phyloP scores from a whole-genome alignment of 2,888 invertebrate genomes.

The Drosophila prolongata region DNA sequence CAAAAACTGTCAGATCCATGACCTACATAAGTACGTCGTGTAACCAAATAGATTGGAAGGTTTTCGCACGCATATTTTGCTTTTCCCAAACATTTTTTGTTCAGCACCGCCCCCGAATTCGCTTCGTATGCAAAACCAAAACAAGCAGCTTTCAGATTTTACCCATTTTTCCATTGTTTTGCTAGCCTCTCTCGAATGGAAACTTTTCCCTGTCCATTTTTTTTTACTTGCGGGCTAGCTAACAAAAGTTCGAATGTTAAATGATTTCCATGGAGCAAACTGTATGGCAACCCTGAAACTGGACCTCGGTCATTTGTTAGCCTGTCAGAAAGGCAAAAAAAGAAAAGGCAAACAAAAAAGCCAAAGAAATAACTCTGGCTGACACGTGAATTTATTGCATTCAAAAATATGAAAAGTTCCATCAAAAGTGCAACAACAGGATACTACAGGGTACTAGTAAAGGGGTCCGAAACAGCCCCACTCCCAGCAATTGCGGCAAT shows the following conservation, averaged over 20 bases:
- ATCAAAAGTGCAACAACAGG: constrained; percentile 39
- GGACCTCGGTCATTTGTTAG: constrained; percentile 44
- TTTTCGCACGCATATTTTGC: constrained; percentile 34
- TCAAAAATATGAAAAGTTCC: constrained; percentile 49
- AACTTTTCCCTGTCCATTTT: constrained; percentile 20
- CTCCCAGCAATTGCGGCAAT: constrained; percentile 61
- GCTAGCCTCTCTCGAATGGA: constrained; percentile 6
- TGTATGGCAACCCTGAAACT: constrained; percentile 44
- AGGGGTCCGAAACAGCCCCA: constrained; percentile 69
- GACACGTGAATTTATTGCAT: constrained; percentile 66
- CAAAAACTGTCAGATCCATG: constrained; percentile 34
- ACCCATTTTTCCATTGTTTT: constrained; percentile 45
- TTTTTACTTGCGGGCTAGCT: constrained; percentile 8
- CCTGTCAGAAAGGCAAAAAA: constrained; percentile 37
- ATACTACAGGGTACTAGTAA: constrained; percentile 47
- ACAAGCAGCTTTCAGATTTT: constrained; percentile 58
- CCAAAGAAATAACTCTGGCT: constrained; percentile 33
- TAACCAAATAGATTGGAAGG: constrained; percentile 42
- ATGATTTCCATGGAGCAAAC: constrained; percentile 52
- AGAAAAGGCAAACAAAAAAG: constrained; percentile 9
- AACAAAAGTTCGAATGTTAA: constrained; percentile 51
- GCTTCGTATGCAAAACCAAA: constrained; percentile 47
- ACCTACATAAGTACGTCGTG: constrained; percentile 37
- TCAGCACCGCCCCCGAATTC: not conserved
- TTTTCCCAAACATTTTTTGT: constrained; percentile 13